phyloP scores from a whole-genome alignment of 2,797 vertebrate genomes.

The Sus cebifrons region DNA sequence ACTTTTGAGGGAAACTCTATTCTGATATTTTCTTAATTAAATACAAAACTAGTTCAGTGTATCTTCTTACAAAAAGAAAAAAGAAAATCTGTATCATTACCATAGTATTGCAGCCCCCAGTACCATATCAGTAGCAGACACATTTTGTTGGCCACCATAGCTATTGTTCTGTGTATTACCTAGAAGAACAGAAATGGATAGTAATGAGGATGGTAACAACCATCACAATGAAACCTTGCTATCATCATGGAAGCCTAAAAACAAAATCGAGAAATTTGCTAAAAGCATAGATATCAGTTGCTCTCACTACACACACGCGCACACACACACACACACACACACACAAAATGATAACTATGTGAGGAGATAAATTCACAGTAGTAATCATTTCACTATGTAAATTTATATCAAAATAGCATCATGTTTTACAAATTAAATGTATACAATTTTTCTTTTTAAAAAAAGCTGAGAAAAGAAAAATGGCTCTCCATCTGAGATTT shows the following conservation, averaged over 20 bases:
- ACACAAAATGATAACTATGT: background rate
- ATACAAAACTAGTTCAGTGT: background rate
- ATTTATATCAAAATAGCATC: constrained; percentile 12
- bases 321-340: background rate
- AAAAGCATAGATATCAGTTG: constrained; percentile 6
- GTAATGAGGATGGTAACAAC: constrained; percentile 36
- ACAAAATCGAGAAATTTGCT: background rate
- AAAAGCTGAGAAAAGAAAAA: background rate
- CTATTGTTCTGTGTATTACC: constrained; percentile 43
- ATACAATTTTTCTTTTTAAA: background rate
- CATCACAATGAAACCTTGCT: constrained; percentile 20
- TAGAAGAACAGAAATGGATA: constrained; percentile 24
- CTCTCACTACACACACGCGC: background rate
- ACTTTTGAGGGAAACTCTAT: constrained; percentile 26
- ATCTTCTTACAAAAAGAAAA: constrained; percentile 44
- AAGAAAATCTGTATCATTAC: constrained; percentile 9
- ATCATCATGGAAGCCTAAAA: constrained; percentile 33
- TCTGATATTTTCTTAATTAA: constrained; percentile 65
- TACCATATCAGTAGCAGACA: background rate
- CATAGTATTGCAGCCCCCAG: background rate
- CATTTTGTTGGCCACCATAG: background rate
- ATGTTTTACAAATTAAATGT: background rate
- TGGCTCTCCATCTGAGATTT: background rate
- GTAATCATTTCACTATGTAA: background rate
- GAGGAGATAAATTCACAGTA: background rate